Base-by-base conservation (phyloP, 2,888 invertebrate genomes). In the Coleophora flavipennella region DNA sequence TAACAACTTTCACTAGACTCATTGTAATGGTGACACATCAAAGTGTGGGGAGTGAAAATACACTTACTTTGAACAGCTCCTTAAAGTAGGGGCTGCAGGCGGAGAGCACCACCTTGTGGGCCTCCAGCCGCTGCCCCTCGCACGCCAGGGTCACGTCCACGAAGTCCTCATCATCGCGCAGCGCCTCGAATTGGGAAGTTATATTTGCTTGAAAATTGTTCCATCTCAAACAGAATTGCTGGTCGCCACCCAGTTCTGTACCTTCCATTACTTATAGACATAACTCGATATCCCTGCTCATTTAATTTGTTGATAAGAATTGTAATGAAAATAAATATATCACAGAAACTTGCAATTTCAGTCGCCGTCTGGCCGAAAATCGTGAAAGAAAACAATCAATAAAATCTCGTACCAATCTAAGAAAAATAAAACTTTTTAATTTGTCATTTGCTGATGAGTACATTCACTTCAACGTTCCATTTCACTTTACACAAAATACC, bases 211-310 rank as follows among this genome's bases (percentile, higher is more conserved):
- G 92, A 87, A 92, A 92, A 87, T 93, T 93, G 87, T 94, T 93
- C 94, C 94, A 94, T 86, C 93, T 89, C 83, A 94, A 89, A 88
- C 93, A 93, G 86, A 93, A 93, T 86, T 93, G 93, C 87, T 93
- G 93, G 85, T 92, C 91, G 76, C 88, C 89, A 75, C 83, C 85
- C 81, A 85, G 84, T 84, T 85, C 85, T 81, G 85, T 78, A 78
- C 85, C 85, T 85, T 85, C 85, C 85, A 85, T 85, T 85, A 85
- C 85, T 85, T 81, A 85, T 83, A 84, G 75, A 85, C 85, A 85
- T 85, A 84, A 85, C 84, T 85, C 72, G 80, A 76, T 84, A 79
- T 80, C 80, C 84, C 78, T 81, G 81, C 79, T 84, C 85, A 85
- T 85, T 84, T 84, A 85, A 84, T 81, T 81, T 73, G 68, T 80